A percentile compares a stretch with the other conserved stretches of the same genome.
phyloP scores from a whole-genome alignment of 2,113 vertebrate species.

The Acinonyx jubatus region DNA sequence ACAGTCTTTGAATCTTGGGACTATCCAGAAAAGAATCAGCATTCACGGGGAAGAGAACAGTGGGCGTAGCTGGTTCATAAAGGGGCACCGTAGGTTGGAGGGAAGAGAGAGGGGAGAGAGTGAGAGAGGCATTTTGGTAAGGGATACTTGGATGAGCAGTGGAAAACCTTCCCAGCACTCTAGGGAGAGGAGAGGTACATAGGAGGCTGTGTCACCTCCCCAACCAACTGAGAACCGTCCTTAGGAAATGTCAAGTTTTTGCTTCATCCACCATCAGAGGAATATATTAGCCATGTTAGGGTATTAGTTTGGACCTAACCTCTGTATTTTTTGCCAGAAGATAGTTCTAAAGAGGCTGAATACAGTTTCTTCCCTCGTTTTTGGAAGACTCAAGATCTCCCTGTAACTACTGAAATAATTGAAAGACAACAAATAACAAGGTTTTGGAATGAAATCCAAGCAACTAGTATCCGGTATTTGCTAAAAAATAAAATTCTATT shows the following conservation, averaged over 20 bases:
- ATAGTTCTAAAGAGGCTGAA: neutral
- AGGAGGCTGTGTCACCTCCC: neutral
- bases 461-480: slow-evolving; percentile 32
- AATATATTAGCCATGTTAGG: neutral
- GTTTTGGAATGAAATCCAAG: neutral
- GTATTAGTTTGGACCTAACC: neutral
- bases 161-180: neutral
- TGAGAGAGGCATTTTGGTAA: neutral
- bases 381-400: neutral
- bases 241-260: neutral
- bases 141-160: neutral
- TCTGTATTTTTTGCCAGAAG: neutral
- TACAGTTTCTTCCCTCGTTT: neutral
- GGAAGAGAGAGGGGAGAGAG: no score
- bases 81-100: neutral
- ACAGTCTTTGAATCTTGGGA: neutral
- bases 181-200: neutral
- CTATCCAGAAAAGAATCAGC: neutral
- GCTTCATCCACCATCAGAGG: neutral
- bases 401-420: neutral
- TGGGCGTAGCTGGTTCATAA: neutral
- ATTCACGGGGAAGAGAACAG: neutral
- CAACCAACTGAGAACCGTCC: no score
- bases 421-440: neutral
- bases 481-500: slow-evolving; percentile 15